These are phyloP conservation scores for Dermatophagoides farinae DNA, from an alignment of 1,140 invertebrate species.

Conservation along the genomic window DNA sequence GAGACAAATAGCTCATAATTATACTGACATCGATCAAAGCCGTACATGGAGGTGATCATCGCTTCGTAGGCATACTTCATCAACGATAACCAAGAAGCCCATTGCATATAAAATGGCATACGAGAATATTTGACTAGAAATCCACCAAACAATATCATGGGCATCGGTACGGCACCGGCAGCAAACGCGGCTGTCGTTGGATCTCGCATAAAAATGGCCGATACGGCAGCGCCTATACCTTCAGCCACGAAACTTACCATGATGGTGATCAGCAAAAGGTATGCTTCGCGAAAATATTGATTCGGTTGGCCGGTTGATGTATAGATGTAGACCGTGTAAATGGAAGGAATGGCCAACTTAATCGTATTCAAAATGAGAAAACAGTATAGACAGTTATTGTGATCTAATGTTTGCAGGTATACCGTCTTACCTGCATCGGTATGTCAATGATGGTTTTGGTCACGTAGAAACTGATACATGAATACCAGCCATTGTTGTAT, in stretches of 20 bases:
- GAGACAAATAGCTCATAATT: not conserved
- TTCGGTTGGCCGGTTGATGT: not conserved
- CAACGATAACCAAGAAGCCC: conserved; percentile 73
- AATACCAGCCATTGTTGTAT: conserved; percentile 95
- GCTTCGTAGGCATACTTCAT: conserved; percentile 79
- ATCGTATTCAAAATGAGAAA: too few relatives aligned
- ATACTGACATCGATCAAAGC: conserved; percentile 41
- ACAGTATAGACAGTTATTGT: too few relatives aligned
- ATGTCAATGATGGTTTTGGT: conserved; percentile 82
- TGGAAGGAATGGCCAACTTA: not conserved
- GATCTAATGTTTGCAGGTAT: not conserved
- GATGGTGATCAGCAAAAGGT: conserved; percentile 22
- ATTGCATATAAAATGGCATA: conserved; percentile 64
- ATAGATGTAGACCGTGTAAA: not conserved
- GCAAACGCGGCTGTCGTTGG: conserved; percentile 50
- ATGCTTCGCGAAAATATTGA: not conserved
- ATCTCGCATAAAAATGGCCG: conserved; percentile 32
- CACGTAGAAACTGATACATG: conserved; percentile 83
- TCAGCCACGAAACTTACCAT: conserved; percentile 78
- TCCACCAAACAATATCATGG: conserved; percentile 60
- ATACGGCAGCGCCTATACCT: conserved; percentile 71
- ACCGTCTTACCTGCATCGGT: conserved; percentile 52
- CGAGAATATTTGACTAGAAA: conserved; percentile 84
- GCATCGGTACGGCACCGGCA: conserved; percentile 61
- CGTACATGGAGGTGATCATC: conserved; percentile 68